Evolutionary conservation across 2,113 vertebrate genomes (phyloP).

Genomic region (Gulo gulo): DNA sequence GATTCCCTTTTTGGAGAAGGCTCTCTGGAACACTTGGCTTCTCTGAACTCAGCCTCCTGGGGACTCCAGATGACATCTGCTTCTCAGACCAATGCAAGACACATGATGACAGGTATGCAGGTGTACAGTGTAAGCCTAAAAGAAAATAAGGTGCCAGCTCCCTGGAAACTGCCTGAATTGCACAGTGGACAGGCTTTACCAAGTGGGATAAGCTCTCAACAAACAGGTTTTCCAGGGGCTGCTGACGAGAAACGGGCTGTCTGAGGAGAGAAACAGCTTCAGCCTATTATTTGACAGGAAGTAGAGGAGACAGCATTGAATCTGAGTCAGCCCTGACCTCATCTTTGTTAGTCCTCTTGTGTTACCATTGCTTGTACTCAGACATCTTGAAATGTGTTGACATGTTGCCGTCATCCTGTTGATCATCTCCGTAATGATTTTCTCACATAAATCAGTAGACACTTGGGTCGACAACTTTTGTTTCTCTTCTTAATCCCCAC

Average conservation of each 20-base stretch:
- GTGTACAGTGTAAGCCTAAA: not conserved
- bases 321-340: not conserved
- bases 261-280: not conserved
- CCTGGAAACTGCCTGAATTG: not conserved
- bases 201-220: not conserved
- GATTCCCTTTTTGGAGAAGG: not conserved
- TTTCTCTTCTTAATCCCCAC: not conserved
- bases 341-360: not conserved
- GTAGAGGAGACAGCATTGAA: not conserved
- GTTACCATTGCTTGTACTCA: accelerated
- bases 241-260: not conserved
- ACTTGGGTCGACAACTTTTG: not conserved
- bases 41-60: not conserved
- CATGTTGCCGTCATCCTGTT: not conserved
- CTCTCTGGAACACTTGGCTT: not conserved
- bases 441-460: not conserved
- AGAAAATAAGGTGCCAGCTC: not conserved
- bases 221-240: not conserved
- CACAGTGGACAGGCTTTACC: not conserved
- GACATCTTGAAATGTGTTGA: not conserved
- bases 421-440: not conserved
- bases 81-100: not conserved
- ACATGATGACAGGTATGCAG: not conserved
- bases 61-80: not conserved
- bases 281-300: not conserved